Base-by-base conservation (phyloP, 2,113 vertebrate genomes). In the Eptatretus burgeri region DNA sequence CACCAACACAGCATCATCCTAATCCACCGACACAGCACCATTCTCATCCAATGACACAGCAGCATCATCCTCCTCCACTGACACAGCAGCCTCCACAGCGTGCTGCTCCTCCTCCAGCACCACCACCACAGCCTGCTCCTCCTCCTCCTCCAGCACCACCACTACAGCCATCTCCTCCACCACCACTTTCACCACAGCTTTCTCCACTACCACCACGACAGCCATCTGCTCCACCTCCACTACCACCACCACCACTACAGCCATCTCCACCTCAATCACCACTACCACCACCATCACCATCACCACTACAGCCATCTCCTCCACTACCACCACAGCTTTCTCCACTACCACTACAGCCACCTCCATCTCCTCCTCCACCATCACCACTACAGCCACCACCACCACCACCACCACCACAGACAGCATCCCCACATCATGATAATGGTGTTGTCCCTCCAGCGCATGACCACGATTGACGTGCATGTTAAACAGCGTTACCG, bases 401-500 rank as follows among this genome's bases (percentile, higher is more conserved):
- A 5, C 27, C 27, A 41, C 27, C 3, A 41, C 27, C 27, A 41
- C 17, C 53, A 56, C 8, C 3, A 56, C 53, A 14, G 10, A 14
- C 11, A 41, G 7, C 27, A 41, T 41, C 27, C 27, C 17, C 52
- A 56, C 2, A 56, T 1, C 52, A 56, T 17, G 14, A 56, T 17
- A 14, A 56, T 17, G 2, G 3, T 12, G 16, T 9, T 2, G 16
- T n/a, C 10, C 56, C 18, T 14, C 63, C 64, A 11, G 11, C 2
- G 18, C 64, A 2, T 11, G 49, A n/a, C 16, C 3, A 60, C 52
- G 52, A 62, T 67, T 66, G 52, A 63, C 17, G 41, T 65, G 65
- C 66, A 64, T 13, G 62, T 63, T 5, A 2, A 11, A 13, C 50
- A 13, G 52, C 62, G 77, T 79, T 73, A 91, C 85, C 84, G 77